Conservation (phyloP, 64 coral and sea anemone genomes). For the Pocillopora verrucosa region DNA sequence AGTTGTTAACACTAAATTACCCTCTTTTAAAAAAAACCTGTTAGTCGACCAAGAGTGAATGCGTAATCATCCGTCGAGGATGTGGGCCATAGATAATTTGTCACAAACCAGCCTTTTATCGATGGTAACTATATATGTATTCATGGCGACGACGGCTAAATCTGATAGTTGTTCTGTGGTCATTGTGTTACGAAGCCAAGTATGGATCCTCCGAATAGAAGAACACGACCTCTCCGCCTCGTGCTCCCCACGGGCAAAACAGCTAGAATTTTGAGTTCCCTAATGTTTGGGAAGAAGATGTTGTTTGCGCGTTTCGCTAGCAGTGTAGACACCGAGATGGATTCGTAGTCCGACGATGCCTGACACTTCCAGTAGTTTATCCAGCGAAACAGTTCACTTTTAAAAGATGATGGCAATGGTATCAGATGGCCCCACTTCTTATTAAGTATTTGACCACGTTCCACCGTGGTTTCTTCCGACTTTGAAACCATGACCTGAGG, state of each 20-base stretch:
- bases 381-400: conserved; percentile 81
- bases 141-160: conserved; percentile 88
- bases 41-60: too few relatives aligned
- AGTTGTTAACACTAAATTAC: too few relatives aligned
- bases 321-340: conserved; percentile 69
- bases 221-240: conserved; percentile 90
- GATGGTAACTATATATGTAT: too few relatives aligned
- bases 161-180: conserved; percentile 80
- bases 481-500: conserved; percentile 70
- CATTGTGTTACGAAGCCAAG: conserved; percentile 82
- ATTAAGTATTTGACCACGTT: conserved; percentile 69
- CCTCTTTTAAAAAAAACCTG: too few relatives aligned
- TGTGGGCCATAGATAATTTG: too few relatives aligned
- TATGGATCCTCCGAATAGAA: conserved; percentile 73
- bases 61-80: too few relatives aligned
- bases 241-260: conserved; percentile 83
- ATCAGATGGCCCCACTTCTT: conserved; percentile 73
- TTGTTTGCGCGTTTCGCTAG: conserved; percentile 78
- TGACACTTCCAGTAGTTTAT: conserved; percentile 59
- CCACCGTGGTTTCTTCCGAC: conserved; percentile 61
- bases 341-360: conserved; percentile 39
- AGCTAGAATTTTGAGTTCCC: conserved; percentile 89
- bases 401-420: conserved; percentile 53
- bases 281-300: conserved; percentile 78
- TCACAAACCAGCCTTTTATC: too few relatives aligned